Base-by-base conservation (phyloP, 1,140 invertebrate species). In the Coelopa frigida region DNA sequence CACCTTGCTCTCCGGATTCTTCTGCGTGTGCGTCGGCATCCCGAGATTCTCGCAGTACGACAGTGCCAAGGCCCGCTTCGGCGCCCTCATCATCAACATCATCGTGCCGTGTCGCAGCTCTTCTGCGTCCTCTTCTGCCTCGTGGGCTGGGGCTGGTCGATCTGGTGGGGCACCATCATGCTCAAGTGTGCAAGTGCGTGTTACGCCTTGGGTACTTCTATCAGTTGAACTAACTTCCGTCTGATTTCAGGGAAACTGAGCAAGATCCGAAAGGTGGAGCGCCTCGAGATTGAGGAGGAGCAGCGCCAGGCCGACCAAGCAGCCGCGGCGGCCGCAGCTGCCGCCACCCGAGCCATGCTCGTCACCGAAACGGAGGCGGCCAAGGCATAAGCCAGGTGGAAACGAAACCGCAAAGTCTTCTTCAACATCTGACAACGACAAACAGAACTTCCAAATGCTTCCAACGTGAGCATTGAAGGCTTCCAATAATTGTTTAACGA, bases 81-180 rank as follows among this genome's bases (percentile, higher is more conserved):
- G 76, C 23, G 72, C 86, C 5, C 82, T 90, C 49, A 77, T 88
- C 46, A 84, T 94, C 22, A 88, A 95, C 73, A 66, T 88, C 12
- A 73, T 91, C 50, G 87, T 95, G 27, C 89, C 1, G 72, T 84
- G 17, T 80, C 84, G 24, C 93, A 96, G 70, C 73, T 90, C 39
- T 93, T 94, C 71, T 94, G 90, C 4, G 85, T 95, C n/a, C 77
- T 94, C 18, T 95, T 96, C 70, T 85, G 92, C 50, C 78, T 95
- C 6, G 92, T 97, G 22, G 93, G 93, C 4, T 97, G 93, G 93
- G 92, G 93, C 50, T 97, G 93, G 93, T 93, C 90, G 23, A 84
- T 96, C 42, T 93, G 89, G 78, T 97, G 93, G 93, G 93, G 92
- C 15, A 81, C 92, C 46, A 89, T 90, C 52, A 88, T 95, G 79